Base-by-base conservation (phyloP, 2,113 vertebrate genomes). In the Poeciliopsis retropinna region DNA sequence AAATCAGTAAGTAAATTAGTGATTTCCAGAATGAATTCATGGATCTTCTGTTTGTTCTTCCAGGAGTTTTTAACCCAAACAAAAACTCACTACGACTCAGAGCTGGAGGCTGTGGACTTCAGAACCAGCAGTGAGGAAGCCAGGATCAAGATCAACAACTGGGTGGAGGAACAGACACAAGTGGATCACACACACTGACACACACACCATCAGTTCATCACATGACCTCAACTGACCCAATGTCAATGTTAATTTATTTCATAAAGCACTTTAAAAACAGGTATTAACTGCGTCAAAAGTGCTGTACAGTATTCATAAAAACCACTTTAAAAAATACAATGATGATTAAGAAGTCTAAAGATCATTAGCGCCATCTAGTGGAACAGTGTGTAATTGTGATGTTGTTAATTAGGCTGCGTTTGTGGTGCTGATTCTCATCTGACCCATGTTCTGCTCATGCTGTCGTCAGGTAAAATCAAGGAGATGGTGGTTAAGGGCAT, bases 391-490 rank as follows among this genome's bases (percentile, higher is more conserved):
- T 47, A 19, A 17, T 2, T 32, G 67, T 41, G 34, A 39, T 47
- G 9, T 37, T 62, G 29, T 30, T 64, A 22, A 32, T 37, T 37
- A 57, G 25, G 25, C 51, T 57, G 22, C 10, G 8, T 57, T 22
- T 54, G 8, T 3, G 6, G 5, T n/a, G 51, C 7, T 11, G 17
- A 25, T 57, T 57, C 51, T 54, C 51, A 54, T 54, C 51, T 11
- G 51, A 25, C 11, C 51, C 25, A 3, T 15, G 60, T 67, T 31
- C 17, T 47, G 14, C 17, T 17, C 14, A 17, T 19, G 17, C 19
- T 47, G 44, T 47, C 44, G 4, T 22, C 57, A 79, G 76, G 94
- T 72, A 99, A 98, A 93, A 98, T 99, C 80, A 92, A 92, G 5
- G 61, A 97, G 44, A 17, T 98, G 61, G 76, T 98, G 79, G 63